Evolutionary conservation across 2,797 vertebrate genomes (phyloP).

Genomic region (Dendrocincla tyrannina): DNA sequence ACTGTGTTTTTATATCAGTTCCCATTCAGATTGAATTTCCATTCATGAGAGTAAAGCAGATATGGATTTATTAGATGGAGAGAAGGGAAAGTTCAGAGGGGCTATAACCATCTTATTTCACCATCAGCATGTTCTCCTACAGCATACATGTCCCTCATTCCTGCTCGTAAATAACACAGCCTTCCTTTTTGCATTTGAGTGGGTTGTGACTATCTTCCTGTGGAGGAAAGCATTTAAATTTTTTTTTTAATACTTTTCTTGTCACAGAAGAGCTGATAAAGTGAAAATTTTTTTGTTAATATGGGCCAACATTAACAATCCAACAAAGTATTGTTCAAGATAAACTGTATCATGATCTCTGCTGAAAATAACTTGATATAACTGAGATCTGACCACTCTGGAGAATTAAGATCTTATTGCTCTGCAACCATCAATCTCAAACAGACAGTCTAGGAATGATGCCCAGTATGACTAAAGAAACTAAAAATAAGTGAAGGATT

Average conservation of each 20-base stretch:
- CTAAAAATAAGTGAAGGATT: background rate
- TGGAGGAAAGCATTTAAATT: background rate
- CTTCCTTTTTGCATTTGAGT: background rate
- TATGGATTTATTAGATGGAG: background rate
- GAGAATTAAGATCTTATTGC: background rate
- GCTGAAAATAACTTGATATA: background rate
- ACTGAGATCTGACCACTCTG: background rate
- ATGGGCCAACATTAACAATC: background rate
- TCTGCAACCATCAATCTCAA: background rate
- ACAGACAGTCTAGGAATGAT: background rate
- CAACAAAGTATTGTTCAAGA: background rate
- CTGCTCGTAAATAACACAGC: background rate
- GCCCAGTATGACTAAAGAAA: background rate
- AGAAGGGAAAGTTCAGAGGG: background rate
- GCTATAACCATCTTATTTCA: background rate
- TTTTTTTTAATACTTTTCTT: background rate
- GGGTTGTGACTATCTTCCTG: background rate
- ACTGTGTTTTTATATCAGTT: background rate
- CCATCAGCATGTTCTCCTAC: background rate
- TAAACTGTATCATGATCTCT: background rate
- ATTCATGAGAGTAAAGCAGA: background rate
- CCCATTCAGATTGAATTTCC: background rate
- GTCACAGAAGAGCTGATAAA: background rate
- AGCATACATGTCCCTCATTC: fast-evolving
- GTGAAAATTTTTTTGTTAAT: background rate